phyloP scores from a whole-genome alignment of 2,888 invertebrate species.

The Lepidonotus clava region DNA sequence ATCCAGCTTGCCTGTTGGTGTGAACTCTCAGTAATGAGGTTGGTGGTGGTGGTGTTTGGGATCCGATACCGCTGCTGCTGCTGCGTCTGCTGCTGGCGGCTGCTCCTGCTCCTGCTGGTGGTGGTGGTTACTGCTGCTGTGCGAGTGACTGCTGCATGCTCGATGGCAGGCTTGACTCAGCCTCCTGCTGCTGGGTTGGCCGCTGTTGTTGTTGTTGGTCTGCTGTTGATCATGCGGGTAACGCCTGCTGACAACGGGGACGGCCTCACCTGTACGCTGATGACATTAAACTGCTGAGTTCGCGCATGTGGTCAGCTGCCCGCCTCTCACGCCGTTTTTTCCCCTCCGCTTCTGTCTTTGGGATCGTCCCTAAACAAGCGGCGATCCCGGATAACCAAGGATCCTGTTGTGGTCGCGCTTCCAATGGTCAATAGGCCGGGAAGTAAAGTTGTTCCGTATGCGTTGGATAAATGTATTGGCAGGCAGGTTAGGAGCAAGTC shows the following conservation, averaged over 20 bases:
- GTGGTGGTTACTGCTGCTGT: background rate
- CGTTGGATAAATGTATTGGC: background rate
- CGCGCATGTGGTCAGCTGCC: too few species aligned
- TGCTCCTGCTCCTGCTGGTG: background rate
- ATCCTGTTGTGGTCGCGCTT: background rate
- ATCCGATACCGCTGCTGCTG: background rate
- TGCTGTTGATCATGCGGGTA: background rate
- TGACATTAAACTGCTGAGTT: background rate
- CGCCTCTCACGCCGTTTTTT: background rate
- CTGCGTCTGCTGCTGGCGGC: background rate
- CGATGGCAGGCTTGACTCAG: conserved; percentile 29
- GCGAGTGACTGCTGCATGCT: background rate
- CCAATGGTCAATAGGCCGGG: background rate
- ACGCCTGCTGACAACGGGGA: too few species aligned
- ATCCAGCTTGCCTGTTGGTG: conserved; percentile 35
- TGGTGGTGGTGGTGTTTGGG: background rate
- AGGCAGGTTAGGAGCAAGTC: too few species aligned
- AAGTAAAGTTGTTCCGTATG: background rate
- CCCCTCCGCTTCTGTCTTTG: background rate
- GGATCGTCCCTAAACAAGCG: background rate
- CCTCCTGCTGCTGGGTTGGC: background rate
- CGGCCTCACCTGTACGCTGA: too few species aligned
- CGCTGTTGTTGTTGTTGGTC: background rate
- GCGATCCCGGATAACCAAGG: background rate
- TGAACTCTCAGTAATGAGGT: background rate